Conservation (phyloP, 2,113 vertebrate genomes). For the Labrus mixtus region DNA sequence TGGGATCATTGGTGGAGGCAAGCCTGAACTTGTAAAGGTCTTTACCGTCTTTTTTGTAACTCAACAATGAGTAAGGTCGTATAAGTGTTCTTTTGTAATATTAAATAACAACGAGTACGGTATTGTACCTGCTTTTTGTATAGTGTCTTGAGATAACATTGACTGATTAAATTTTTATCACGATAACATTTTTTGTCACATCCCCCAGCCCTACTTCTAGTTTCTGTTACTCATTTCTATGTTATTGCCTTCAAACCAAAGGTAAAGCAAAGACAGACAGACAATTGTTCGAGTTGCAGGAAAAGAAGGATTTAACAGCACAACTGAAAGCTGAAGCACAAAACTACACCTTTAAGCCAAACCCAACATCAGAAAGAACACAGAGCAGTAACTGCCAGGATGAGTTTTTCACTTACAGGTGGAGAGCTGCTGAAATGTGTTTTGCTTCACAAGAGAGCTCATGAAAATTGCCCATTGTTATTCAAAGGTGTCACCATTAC, state of each 20-base stretch:
- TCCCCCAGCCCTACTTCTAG: neutral
- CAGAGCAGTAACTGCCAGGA: neutral
- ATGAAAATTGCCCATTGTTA: conserved; percentile 33
- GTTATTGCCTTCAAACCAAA: neutral
- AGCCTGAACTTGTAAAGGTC: too few species aligned
- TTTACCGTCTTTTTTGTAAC: too few species aligned
- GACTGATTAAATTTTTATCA: too few species aligned
- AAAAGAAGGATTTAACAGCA: neutral
- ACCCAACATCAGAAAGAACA: neutral
- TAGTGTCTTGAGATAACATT: too few species aligned
- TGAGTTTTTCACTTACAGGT: neutral
- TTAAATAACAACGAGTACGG: too few species aligned
- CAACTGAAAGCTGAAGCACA: neutral
- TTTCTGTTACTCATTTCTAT: neutral
- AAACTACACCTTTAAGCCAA: conserved; percentile 15
- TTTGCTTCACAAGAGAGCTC: conserved; percentile 15
- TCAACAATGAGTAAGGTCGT: too few species aligned
- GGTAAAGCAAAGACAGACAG: neutral
- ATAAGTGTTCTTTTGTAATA: too few species aligned
- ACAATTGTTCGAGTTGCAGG: neutral
- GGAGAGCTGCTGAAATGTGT: conserved; percentile 11
- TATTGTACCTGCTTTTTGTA: too few species aligned
- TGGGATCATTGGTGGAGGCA: too few species aligned
- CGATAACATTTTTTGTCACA: neutral
- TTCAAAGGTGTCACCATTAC: conserved; percentile 35